Base-by-base conservation (phyloP, 2,888 invertebrate species). In the Proisotoma minuta region DNA sequence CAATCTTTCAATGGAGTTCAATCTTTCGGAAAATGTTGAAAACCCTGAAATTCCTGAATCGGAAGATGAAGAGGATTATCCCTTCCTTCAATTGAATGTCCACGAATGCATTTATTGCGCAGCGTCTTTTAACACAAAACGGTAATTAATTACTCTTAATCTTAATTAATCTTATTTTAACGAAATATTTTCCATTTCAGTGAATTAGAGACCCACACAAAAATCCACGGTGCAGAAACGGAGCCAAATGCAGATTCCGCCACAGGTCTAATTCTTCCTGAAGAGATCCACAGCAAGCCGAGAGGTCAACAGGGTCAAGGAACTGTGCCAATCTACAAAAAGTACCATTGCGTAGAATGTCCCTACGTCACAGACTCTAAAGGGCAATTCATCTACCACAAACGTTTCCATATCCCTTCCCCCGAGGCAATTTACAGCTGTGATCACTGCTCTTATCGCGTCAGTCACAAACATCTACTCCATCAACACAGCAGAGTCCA, bases 381-480 rank as follows among this genome's bases (percentile, higher is more conserved):
- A 77, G 89, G 89, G 26, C 91, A 91, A 77, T 90, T 85, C 78
- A 84, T 87, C 76, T 90, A 91, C 76, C 92, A 92, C 76, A 89
- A 89, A 75, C 90, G 91, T 75, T 87, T 91, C 76, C 93, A 93
- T 76, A 82, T 86, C 40, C 85, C 86, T 0, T 43, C 43, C 20
- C 82, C 85, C 57, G 84, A 85, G 49, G 85, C 87, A 0, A 85
- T 85, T n/a, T 88, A 87, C 78, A 88, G 88, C 77, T 93, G 93
- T 76, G 84, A 84, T 23, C 82, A 85, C 72, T 93, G 92, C 77
- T 86, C 87, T 2, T 81, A 80, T 72, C 79, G 79, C 77, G 80
- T 79, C 3, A 78, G 76, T 27, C 78, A 79, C 57, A 76, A 77
- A 28, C 88, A 91, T 74, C 81, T 91, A 40, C 81, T 92, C n/a